phyloP scores from a whole-genome alignment of 1,140 invertebrate genomes.

The Sogatella furcifera region DNA sequence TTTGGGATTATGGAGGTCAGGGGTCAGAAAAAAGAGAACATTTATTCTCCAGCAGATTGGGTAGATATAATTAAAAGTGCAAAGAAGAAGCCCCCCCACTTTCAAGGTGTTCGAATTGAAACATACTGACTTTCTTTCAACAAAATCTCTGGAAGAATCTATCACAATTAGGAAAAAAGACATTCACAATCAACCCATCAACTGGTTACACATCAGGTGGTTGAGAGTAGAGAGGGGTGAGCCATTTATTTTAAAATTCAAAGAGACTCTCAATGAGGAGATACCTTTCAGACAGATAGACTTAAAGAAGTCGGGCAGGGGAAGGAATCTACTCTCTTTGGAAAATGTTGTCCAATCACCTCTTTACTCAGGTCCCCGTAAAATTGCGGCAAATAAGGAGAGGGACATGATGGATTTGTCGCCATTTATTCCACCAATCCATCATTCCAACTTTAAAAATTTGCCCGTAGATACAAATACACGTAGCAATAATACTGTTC shows the following conservation, averaged over 20 bases:
- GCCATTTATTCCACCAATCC: neutral
- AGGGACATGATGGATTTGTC: neutral
- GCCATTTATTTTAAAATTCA: neutral
- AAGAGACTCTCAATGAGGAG: neutral
- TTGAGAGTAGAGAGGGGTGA: neutral
- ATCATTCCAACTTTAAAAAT: neutral
- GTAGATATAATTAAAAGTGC: neutral
- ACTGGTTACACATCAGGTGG: neutral
- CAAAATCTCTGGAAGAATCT: neutral
- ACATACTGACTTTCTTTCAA: neutral
- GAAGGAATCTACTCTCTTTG: neutral
- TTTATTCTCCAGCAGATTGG: neutral
- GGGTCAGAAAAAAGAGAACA: slow-evolving; percentile 6
- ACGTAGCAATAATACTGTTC: neutral
- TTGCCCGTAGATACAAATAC: neutral
- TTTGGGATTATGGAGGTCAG: slow-evolving; percentile 13
- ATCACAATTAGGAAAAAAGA: neutral
- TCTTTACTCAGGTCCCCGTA: neutral
- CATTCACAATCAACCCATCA: neutral
- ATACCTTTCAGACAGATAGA: neutral
- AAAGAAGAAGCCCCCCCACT: neutral
- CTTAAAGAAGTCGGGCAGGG: neutral
- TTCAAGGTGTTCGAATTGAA: neutral
- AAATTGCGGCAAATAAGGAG: neutral
- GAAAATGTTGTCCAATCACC: neutral